Conservation (phyloP, 2,888 invertebrate species). For the Bedellia somnulentella region DNA sequence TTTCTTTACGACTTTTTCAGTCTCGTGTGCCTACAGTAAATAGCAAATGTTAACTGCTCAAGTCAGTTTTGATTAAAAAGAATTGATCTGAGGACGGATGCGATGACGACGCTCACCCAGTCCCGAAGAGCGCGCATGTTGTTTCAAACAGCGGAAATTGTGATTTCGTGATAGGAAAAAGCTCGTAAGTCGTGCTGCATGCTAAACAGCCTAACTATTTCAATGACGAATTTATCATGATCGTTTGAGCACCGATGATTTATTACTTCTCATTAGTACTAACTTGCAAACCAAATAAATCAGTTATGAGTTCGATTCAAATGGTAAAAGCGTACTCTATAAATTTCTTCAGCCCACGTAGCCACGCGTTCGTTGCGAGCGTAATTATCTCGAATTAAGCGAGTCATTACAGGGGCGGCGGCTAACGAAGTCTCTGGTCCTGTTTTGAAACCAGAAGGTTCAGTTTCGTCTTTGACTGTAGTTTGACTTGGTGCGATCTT, state of each 20-base stretch:
- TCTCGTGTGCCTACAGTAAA: too few relatives aligned
- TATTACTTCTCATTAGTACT: slow-evolving; percentile 24
- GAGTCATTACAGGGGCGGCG: slow-evolving; percentile 38
- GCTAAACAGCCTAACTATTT: slow-evolving; percentile 34
- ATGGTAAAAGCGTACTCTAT: too few relatives aligned
- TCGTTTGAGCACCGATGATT: slow-evolving; percentile 30
- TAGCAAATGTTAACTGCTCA: slow-evolving; percentile 36
- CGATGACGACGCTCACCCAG: too few relatives aligned
- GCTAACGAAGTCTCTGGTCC: slow-evolving; percentile 39
- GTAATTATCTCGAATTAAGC: slow-evolving; percentile 53
- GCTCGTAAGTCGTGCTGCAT: slow-evolving; percentile 27
- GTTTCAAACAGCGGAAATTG: slow-evolving; percentile 41
- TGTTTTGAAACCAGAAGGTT: slow-evolving; percentile 42
- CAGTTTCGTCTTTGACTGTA: slow-evolving; percentile 28
- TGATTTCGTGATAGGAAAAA: slow-evolving; percentile 49
- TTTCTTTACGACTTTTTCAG: too few relatives aligned
- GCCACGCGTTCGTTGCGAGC: slow-evolving; percentile 24
- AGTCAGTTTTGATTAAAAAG: slow-evolving; percentile 45
- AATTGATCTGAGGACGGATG: slow-evolving; percentile 48
- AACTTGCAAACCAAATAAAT: too few relatives aligned
- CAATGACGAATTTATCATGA: slow-evolving; percentile 36
- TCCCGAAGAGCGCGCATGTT: too few relatives aligned
- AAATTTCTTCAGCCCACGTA: slow-evolving; percentile 36
- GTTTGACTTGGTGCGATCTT: slow-evolving; percentile 2
- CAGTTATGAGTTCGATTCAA: too few relatives aligned